Evolutionary conservation across 2,113 vertebrate genomes (phyloP).

Genomic region (Eira barbara): DNA sequence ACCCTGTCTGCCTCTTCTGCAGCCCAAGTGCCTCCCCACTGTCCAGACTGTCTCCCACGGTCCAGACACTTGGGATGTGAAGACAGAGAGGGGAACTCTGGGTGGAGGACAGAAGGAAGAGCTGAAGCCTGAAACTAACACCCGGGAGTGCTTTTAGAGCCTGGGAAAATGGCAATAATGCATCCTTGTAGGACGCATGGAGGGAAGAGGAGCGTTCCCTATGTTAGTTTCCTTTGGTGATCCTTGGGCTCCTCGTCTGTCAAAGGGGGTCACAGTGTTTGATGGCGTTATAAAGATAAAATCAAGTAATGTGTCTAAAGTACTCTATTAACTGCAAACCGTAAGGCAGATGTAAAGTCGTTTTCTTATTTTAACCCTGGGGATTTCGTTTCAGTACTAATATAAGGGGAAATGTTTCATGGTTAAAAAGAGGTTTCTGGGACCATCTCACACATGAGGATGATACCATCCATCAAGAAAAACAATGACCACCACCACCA

Average conservation of each 20-base stretch:
- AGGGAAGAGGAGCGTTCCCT: background rate
- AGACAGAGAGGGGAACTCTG: background rate
- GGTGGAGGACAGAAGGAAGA: background rate
- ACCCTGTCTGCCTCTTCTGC: background rate
- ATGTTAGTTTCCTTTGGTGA: background rate
- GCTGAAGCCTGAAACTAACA: background rate
- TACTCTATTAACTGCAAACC: background rate
- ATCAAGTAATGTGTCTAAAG: background rate
- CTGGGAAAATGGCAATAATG: too few relatives aligned
- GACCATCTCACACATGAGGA: background rate
- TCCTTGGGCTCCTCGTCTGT: background rate
- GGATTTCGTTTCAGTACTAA: background rate
- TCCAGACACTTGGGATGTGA: fast-evolving
- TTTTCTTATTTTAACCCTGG: background rate
- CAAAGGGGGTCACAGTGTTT: background rate
- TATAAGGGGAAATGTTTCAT: background rate
- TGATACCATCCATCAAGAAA: background rate
- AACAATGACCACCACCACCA: background rate
- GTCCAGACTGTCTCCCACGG: fast-evolving
- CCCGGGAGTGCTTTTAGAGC: background rate
- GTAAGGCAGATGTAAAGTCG: background rate
- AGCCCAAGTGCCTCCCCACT: too few relatives aligned
- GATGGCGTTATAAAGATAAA: background rate
- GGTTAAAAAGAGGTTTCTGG: background rate
- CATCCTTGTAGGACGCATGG: background rate